Conservation (phyloP, 2,888 invertebrate genomes). For the Cheilosia soror region DNA sequence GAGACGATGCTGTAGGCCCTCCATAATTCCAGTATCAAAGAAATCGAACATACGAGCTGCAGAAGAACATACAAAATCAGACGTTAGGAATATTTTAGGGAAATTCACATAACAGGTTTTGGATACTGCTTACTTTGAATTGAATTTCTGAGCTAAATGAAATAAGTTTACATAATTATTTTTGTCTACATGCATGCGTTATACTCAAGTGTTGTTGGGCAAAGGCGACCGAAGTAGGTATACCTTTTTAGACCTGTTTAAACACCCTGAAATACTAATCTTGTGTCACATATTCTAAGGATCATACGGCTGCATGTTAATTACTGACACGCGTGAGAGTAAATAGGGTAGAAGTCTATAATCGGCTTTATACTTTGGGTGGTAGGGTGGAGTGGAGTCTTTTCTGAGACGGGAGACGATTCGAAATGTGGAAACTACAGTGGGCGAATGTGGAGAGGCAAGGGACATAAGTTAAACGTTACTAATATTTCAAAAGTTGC, state of each 20-base stretch:
- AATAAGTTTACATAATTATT: conserved; percentile 65
- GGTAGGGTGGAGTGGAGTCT: no score
- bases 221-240: not conserved
- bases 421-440: no score
- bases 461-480: no score
- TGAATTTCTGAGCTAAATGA: conserved; percentile 56
- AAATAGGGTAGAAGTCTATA: no score
- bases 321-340: no score
- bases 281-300: no score
- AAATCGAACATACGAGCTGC: conserved; percentile 96
- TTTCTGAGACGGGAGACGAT: no score
- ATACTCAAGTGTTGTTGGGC: not conserved
- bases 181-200: conserved; percentile 37
- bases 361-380: no score
- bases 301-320: no score
- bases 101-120: conserved; percentile 2
- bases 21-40: conserved; percentile 97
- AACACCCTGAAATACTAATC: no score
- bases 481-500: no score
- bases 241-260: not conserved
- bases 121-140: conserved; percentile 47
- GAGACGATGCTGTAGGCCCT: conserved; percentile 93
- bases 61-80: conserved; percentile 79
- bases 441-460: no score
- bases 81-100: conserved; percentile 36